phyloP scores from a whole-genome alignment of 2,888 invertebrate species.

The Drosophila mimetica region DNA sequence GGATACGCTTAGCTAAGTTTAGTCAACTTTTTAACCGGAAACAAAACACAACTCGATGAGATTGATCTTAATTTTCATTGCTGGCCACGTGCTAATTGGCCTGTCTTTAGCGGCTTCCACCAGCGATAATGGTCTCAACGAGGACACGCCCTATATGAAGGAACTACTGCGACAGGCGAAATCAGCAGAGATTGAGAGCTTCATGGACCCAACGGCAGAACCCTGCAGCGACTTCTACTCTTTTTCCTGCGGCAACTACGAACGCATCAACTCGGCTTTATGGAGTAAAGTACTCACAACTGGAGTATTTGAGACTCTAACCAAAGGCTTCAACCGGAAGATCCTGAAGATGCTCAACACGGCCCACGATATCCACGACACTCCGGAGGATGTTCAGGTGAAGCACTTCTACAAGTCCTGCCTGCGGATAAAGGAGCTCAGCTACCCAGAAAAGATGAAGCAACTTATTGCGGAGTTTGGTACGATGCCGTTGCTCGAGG shows the following conservation, averaged over 20 bases:
- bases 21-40: not conserved
- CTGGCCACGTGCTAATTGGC: not conserved
- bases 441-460: not conserved
- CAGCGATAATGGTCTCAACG: not conserved
- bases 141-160: conserved; percentile 2
- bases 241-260: not conserved
- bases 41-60: not conserved
- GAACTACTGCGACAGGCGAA: not conserved
- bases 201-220: not conserved
- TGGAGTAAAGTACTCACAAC: not conserved
- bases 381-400: conserved; percentile 1
- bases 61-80: not conserved
- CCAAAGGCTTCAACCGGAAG: not conserved
- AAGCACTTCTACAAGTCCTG: conserved; percentile 8
- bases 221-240: not conserved
- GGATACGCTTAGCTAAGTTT: not conserved
- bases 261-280: not conserved
- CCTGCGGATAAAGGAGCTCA: not conserved
- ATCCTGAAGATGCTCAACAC: not conserved
- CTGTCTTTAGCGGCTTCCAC: not conserved
- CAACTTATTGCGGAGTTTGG: not conserved
- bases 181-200: not conserved
- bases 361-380: not conserved
- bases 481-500: not conserved
- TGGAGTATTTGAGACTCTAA: not conserved